Base-by-base conservation (phyloP, 64 coral and sea anemone species). In the Acropora tenuis region DNA sequence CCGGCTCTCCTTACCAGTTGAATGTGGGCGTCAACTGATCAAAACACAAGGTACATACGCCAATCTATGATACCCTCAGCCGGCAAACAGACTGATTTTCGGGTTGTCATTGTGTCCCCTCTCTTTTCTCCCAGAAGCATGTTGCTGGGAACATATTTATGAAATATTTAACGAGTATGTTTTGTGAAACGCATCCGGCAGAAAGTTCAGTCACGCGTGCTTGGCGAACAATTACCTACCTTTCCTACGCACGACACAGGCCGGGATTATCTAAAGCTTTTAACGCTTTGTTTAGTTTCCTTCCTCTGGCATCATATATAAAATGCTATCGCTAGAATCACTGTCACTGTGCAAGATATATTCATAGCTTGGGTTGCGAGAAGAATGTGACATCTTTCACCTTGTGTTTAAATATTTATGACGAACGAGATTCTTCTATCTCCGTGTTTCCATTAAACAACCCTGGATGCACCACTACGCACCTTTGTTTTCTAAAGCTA, bases 381-480 rank as follows among this genome's bases (percentile, higher is more conserved):
- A 13, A 3, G 11, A 63, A 7, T 7, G 2, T 63, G 16, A 15
- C 3, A 13, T 30, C 30, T 30, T 30, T 15, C 60, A 63, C 6
- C 60, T 12, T 63, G 60, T 63, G 60, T 12, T 63, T 11, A 63
- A 18, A 11, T 63, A 63, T 0, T 63, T 63, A 63, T 63, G 60
- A 15, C 6, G 11, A 63, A 63, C 60, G 18, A 15, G 68, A 85
- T 85, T 72, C 82, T 85, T 85, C 82, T 85, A 65, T 84, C 43
- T 84, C 80, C 15, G 66, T 85, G 66, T 84, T 84, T 69, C 5
- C 60, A 47, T 63, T 49, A 15, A 72, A 43, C 44, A 5, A 9
- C n/a, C 65, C 72, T 85, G 16, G 72, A 19, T 19, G 65, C 45
- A 63, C 6, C 42, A 41, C 59, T 42, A 30, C 30, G 30, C 30